Evolutionary conservation across 2,797 vertebrate species (phyloP).

Genomic region (Anolis apletophallus): DNA sequence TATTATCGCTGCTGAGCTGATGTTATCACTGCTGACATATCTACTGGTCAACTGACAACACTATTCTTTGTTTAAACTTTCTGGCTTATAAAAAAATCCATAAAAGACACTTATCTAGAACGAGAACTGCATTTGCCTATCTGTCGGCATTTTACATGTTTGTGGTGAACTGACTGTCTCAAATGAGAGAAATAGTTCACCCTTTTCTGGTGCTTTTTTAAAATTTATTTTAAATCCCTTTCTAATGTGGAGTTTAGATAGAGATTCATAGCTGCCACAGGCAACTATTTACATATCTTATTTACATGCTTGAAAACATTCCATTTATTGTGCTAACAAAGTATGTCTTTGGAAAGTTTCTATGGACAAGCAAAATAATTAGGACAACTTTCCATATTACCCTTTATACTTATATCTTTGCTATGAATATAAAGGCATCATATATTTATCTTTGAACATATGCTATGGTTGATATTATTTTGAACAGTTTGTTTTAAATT

Average conservation of each 20-base stretch:
- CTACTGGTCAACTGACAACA: slow-evolving; percentile 5
- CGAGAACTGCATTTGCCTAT: not conserved
- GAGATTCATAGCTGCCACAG: not conserved
- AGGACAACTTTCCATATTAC: not conserved
- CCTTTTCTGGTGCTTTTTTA: not conserved
- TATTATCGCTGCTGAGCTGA: slow-evolving; percentile 8
- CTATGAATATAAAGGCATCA: no score
- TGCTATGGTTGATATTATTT: no score
- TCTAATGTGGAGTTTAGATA: not conserved
- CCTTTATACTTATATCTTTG: not conserved
- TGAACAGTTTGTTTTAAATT: no score
- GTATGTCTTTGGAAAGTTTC: not conserved
- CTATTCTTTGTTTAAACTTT: not conserved
- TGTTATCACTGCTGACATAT: slow-evolving; percentile 23
- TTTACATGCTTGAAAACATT: not conserved
- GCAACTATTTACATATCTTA: not conserved
- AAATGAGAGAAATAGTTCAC: not conserved
- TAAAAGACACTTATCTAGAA: not conserved
- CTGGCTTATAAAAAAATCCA: not conserved
- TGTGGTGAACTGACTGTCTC: not conserved
- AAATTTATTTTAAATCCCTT: not conserved
- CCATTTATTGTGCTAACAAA: not conserved
- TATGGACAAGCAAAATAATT: not conserved
- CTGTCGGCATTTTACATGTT: not conserved
- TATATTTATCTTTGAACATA: no score